Evolutionary conservation across 2,888 invertebrate species (phyloP), one percentile per base, ranked within the genome.

Genomic region (Andrena fulva): DNA sequence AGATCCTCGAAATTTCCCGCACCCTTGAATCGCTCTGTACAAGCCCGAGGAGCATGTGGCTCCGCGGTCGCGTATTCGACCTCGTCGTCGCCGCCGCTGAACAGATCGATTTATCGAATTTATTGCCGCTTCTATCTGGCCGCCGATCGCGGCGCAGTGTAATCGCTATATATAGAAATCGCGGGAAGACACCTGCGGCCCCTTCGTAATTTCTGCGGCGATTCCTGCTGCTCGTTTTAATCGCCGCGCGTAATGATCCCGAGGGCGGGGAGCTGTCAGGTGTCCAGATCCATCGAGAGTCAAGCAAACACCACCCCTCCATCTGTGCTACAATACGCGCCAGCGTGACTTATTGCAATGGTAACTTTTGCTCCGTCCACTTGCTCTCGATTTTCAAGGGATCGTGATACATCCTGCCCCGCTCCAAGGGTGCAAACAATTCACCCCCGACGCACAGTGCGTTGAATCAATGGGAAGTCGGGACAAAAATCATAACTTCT

Each of bases 131-230:
- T 79, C 70, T 82, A 86, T 84, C 87, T 42, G 31, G 10, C 73
- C 80, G 64, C 35, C 69, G 80, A 84, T 84, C 85, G 20, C 8
- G 10, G 59, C 77, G 52, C 68, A 67, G 62, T 16, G 88, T 86
- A 89, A 89, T 85, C 82, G 75, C 89, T 89, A 89, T 89, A 88
- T 89, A 89, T 89, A 89, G 87, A 89, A 86, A 71, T 84, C 64
- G 67, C 78, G 50, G 20, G 54, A 68, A 86, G 82, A 87, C 84
- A 89, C 81, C 81, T 84, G 84, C 79, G 75, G 62, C 74, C 69
- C 52, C 72, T 60, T 68, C 74, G 71, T 54, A 48, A 64, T 78
- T 76, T 68, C 24, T 69, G 24, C 62, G 33, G 4, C 59, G 48
- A 35, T 29, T 60, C 8, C 35, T 60, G 60, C 29, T 29, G 54